Percentiles rank a stretch among this genome's conserved stretches.
Conservation (phyloP, 1,140 invertebrate genomes). For the Drosophila prosaltans region DNA sequence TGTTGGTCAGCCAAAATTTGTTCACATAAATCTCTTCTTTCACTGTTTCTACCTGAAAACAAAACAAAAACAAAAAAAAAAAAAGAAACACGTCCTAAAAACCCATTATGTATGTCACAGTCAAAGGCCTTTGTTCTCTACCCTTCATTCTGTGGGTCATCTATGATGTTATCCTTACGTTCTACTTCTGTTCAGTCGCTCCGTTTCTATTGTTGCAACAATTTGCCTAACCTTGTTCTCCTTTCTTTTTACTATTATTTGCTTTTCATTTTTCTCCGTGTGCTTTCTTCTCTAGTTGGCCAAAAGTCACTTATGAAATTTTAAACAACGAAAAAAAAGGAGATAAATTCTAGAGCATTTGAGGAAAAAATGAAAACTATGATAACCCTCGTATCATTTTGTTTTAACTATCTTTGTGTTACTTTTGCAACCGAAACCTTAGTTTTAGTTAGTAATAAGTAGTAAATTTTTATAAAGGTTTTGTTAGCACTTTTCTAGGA, state of each 20-base stretch:
- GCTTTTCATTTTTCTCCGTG: slow-evolving; percentile 58
- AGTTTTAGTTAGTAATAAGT: too few species aligned
- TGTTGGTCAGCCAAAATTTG: slow-evolving; percentile 59
- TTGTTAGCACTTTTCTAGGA: too few species aligned
- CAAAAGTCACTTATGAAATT: too few species aligned
- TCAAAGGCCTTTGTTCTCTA: slow-evolving; percentile 19
- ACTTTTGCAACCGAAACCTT: too few species aligned
- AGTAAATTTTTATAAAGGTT: too few species aligned
- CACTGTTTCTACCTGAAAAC: slow-evolving; percentile 4
- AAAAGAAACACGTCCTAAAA: background rate
- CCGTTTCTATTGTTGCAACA: slow-evolving; percentile 55
- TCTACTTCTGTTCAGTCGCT: slow-evolving; percentile 36
- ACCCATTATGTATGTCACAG: slow-evolving; percentile 22
- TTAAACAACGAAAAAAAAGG: too few species aligned
- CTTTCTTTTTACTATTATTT: slow-evolving; percentile 56
- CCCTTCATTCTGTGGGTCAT: slow-evolving; percentile 71
- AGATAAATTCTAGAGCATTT: too few species aligned
- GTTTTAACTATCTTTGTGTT: too few species aligned
- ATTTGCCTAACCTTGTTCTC: slow-evolving; percentile 52
- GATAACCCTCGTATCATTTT: too few species aligned
- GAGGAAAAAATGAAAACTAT: too few species aligned
- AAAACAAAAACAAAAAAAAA: too few species aligned
- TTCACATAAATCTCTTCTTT: slow-evolving; percentile 52
- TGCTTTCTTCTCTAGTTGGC: slow-evolving; percentile 26
- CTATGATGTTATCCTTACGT: slow-evolving; percentile 60